Conservation (phyloP, 2,888 invertebrate species). For the Tiliacea aurago region DNA sequence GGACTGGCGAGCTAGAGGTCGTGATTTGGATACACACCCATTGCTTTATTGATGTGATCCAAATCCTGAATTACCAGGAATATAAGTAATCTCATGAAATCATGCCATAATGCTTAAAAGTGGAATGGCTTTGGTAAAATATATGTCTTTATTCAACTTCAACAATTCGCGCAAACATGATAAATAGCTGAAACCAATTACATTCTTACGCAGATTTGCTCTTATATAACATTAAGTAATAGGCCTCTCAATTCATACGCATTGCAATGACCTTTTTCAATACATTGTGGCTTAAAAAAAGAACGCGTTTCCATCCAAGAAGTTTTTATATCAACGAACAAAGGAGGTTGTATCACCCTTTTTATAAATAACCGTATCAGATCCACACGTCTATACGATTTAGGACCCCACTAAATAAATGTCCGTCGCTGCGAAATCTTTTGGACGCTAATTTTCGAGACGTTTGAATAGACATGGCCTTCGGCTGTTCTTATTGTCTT, state of each 20-base stretch:
- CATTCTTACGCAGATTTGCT: slow-evolving; percentile 8
- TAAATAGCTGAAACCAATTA: slow-evolving; percentile 12
- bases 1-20: neutral
- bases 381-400: slow-evolving; percentile 61
- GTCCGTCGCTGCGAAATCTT: slow-evolving; percentile 64
- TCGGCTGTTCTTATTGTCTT: slow-evolving; percentile 74
- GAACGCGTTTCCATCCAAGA: neutral
- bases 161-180: neutral
- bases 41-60: neutral
- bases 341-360: slow-evolving; percentile 35
- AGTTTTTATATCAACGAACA: slow-evolving; percentile 7
- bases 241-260: slow-evolving; percentile 15
- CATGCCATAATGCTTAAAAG: neutral
- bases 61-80: neutral
- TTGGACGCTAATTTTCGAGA: slow-evolving; percentile 65
- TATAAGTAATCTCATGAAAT: neutral
- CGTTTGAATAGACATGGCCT: slow-evolving; percentile 76
- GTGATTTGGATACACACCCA: neutral
- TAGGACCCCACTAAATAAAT: slow-evolving; percentile 63
- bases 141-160: neutral
- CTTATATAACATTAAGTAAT: slow-evolving; percentile 17
- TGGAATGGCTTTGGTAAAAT: neutral
- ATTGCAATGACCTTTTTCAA: slow-evolving; percentile 9
- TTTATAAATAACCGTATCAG: slow-evolving; percentile 37
- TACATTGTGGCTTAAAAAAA: neutral